Evolutionary conservation across 2,113 vertebrate species (phyloP).

Genomic region (Rhabdomys dilectus): DNA sequence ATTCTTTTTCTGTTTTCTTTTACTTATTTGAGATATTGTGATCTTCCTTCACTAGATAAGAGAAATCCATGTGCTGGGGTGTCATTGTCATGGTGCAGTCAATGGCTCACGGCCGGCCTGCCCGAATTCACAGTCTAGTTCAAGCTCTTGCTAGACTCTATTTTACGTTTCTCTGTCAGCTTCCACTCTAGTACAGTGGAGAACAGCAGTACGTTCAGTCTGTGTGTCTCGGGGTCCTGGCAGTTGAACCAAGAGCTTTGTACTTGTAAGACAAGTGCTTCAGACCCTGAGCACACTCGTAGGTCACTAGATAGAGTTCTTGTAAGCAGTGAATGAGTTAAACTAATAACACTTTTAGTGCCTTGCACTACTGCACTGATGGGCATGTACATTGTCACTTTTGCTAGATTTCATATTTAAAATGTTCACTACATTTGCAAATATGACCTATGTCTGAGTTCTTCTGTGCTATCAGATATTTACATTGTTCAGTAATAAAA

Average conservation of each 20-base stretch:
- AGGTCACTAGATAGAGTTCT: not conserved
- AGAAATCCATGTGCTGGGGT: not conserved
- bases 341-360: not conserved
- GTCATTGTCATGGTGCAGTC: not conserved
- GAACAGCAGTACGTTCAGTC: not conserved
- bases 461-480: conserved; percentile 18
- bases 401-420: conserved; percentile 18
- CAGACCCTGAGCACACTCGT: not conserved
- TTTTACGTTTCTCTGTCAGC: not conserved
- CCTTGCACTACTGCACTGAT: not conserved
- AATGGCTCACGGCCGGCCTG: not conserved
- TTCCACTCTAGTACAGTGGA: not conserved
- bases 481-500: conserved; percentile 44
- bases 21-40: conserved; percentile 39
- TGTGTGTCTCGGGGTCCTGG: not conserved
- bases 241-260: not conserved
- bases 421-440: not conserved
- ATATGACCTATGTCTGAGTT: not conserved
- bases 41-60: conserved; percentile 6
- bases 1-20: conserved; percentile 20
- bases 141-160: not conserved
- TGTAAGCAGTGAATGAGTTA: not conserved
- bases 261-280: not conserved
- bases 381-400: conserved; percentile 24
- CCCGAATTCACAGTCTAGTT: not conserved